Base-by-base conservation (phyloP, 2,113 vertebrate species). In the Zingel zingel region DNA sequence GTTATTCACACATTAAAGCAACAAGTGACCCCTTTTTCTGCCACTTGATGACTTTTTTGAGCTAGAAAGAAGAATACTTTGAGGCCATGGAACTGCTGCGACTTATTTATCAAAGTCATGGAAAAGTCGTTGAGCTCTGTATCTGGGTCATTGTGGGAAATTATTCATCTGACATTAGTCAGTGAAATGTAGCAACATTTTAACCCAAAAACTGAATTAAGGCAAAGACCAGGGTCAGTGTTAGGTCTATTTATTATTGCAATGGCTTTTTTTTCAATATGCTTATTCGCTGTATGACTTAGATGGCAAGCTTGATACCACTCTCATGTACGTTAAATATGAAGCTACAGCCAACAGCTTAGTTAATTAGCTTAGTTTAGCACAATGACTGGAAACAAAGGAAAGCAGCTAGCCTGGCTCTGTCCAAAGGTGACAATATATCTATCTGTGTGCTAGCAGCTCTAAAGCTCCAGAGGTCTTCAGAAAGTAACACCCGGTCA, bases 41-140 rank as follows among this genome's bases (percentile, higher is more conserved):
- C 63, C 23, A 57, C 68, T 45, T 62, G 69, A 30, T 69, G 79
- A 68, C 68, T 79, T 67, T 50, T 74, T 48, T 33, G 48, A 72
- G 76, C 33, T 50, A 18, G 47, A 87, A 71, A 51, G 43, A 25
- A 78, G 53, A 66, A 78, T 62, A 59, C 51, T 77, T 80, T 30
- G 30, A 87, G 88, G 85, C 47, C 82, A 39, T 30, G 56, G 33
- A 81, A 83, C 30, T 25, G 47, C 30, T 53, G 47, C 19, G 75
- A 78, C 63, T 67, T 69, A 65, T 88, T 69, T 65, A 36, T 90
- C 73, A 85, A 87, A 85, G 88, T 88, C 68, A 69, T 1, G 10
- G 47, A 25, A 53, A 86, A 83, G 88, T 86, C 56, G 51, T 58
- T 45, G 61, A 77, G 63, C 56, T 67, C 36, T 23, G 16, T 12